phyloP scores from a whole-genome alignment of 2,888 invertebrate genomes.

The Nudaria mundana region DNA sequence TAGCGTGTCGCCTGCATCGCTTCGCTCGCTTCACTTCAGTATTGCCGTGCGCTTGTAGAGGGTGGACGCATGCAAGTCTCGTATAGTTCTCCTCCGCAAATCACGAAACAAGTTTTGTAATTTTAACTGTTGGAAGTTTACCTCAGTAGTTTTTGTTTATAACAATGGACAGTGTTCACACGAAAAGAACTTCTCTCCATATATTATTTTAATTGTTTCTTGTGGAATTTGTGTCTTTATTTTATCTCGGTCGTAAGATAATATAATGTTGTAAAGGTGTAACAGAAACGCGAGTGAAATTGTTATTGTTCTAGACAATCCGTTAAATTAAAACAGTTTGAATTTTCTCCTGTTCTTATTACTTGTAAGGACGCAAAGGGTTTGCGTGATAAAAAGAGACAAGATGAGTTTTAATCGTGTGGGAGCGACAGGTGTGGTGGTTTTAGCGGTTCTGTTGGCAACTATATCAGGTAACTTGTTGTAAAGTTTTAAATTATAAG shows the following conservation, averaged over 20 bases:
- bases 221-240: constrained; percentile 67
- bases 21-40: too few relatives aligned
- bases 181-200: constrained; percentile 44
- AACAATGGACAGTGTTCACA: constrained; percentile 58
- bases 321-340: constrained; percentile 60
- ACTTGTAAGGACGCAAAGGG: constrained; percentile 59
- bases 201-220: constrained; percentile 47
- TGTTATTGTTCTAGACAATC: constrained; percentile 66
- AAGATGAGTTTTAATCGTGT: constrained; percentile 65
- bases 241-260: constrained; percentile 62
- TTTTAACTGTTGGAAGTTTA: constrained; percentile 34
- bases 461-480: constrained; percentile 73
- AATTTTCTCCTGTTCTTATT: constrained; percentile 63
- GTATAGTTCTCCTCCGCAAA: constrained; percentile 33
- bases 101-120: constrained; percentile 73
- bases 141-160: constrained; percentile 31
- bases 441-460: constrained; percentile 67
- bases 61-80: constrained; percentile 56
- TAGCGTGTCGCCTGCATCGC: constrained; percentile 60
- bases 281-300: constrained; percentile 66
- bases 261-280: constrained; percentile 62
- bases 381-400: constrained; percentile 71
- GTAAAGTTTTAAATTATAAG: too few relatives aligned
- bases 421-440: constrained; percentile 77
- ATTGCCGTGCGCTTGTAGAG: constrained; percentile 50